phyloP scores from a whole-genome alignment of 2,888 invertebrate species.

The Hydropsyche betteni region DNA sequence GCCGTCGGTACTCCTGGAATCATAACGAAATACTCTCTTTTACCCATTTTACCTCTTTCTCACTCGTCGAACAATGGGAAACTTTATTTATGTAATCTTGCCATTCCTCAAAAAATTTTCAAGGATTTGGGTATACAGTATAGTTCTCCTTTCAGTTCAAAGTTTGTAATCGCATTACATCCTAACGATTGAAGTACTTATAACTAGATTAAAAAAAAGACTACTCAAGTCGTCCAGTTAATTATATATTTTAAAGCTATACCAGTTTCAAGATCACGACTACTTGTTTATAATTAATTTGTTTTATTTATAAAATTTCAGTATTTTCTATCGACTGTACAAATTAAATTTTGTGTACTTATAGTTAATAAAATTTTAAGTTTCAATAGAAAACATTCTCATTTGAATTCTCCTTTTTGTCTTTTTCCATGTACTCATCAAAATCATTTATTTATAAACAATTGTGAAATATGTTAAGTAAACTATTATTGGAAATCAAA shows the following conservation, averaged over 20 bases:
- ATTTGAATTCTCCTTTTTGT: no score
- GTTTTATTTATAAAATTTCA: not conserved
- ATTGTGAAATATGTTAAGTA: no score
- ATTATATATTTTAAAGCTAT: not conserved
- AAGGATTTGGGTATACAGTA: conserved; percentile 79
- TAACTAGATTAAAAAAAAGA: not conserved
- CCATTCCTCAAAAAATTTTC: conserved; percentile 81
- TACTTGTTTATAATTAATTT: not conserved
- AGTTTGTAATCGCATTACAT: conserved; percentile 61
- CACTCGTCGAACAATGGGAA: conserved; percentile 72
- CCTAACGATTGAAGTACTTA: conserved; percentile 52
- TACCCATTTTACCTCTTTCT: conserved; percentile 75
- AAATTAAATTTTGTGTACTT: conserved; percentile 17
- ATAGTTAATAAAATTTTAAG: conserved; percentile 2
- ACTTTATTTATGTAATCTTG: conserved; percentile 86
- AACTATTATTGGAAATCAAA: no score
- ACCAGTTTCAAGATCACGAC: no score
- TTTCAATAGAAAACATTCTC: not conserved
- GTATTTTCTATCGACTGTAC: conserved; percentile 17
- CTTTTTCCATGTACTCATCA: no score
- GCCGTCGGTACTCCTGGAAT: conserved; percentile 71
- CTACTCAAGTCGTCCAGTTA: not conserved
- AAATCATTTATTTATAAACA: no score
- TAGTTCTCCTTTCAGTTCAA: conserved; percentile 78
- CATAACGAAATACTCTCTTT: conserved; percentile 68